These are phyloP conservation scores for Lagopus leucura DNA, from an alignment of 2,113 vertebrate species.

Conservation along the genomic window DNA sequence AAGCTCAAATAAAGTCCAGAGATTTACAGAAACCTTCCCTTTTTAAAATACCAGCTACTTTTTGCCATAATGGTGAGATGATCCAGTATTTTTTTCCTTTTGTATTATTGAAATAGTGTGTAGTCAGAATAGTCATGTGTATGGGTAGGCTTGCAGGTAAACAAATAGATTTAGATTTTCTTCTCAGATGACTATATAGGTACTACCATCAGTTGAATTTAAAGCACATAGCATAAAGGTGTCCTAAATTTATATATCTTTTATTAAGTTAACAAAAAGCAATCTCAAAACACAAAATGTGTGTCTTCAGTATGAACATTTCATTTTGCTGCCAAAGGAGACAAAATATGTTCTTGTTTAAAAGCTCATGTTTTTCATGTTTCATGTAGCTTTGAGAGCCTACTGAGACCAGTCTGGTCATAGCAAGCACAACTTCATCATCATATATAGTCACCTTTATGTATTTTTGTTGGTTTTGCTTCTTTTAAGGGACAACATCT, in stretches of 20 bases:
- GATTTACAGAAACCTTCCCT: neutral
- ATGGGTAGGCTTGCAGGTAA: neutral
- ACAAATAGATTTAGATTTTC: neutral
- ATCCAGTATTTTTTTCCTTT: neutral
- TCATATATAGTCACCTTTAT: neutral
- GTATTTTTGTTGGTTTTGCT: neutral
- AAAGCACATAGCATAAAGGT: neutral
- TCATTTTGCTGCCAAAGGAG: neutral
- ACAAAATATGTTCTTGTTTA: neutral
- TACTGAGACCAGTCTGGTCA: neutral
- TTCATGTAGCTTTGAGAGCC: neutral
- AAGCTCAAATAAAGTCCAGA: neutral
- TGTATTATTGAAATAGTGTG: neutral
- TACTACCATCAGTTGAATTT: neutral
- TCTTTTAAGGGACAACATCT: constrained; percentile 65
- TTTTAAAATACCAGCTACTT: neutral
- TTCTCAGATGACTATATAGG: neutral
- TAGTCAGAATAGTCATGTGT: too few relatives aligned
- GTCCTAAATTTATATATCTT: neutral
- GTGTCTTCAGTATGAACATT: neutral
- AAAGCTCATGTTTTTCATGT: neutral
- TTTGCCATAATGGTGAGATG: neutral
- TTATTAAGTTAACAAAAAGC: neutral
- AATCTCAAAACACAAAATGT: neutral
- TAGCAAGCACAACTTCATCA: neutral